Evolutionary conservation across 2,113 vertebrate genomes (phyloP).

Genomic region (Brevimyrus niger): DNA sequence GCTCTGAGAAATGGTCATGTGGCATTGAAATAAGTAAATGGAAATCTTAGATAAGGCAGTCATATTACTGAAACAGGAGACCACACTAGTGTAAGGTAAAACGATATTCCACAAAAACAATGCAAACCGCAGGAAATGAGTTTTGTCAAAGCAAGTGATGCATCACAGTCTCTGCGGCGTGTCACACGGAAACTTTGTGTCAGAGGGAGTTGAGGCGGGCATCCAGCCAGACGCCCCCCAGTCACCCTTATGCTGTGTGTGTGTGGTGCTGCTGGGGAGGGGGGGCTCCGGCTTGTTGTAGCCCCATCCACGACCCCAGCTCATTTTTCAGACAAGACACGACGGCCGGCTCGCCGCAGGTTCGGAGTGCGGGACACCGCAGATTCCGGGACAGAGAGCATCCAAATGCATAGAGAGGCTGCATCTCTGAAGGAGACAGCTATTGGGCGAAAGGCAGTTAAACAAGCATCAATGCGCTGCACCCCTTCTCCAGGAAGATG

Average conservation of each 20-base stretch:
- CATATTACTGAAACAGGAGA: neutral
- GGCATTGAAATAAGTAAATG: neutral
- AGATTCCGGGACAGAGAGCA: neutral
- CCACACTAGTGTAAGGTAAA: neutral
- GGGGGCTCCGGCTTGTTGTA: constrained; percentile 12
- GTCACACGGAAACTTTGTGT: neutral
- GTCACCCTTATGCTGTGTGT: neutral
- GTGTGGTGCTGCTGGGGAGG: constrained; percentile 29
- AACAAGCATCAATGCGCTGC: neutral
- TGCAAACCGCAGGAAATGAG: neutral
- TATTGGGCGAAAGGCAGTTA: neutral
- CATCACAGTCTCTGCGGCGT: neutral
- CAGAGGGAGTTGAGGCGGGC: neutral
- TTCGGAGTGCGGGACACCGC: neutral
- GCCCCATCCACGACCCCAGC: neutral
- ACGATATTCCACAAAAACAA: neutral
- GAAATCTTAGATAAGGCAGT: neutral
- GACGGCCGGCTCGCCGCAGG: neutral
- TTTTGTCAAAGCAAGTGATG: neutral
- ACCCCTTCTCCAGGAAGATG: neutral
- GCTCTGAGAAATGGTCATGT: neutral
- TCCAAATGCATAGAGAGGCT: neutral
- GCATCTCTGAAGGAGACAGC: neutral
- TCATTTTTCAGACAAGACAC: neutral
- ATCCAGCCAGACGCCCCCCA: neutral